Base-by-base conservation (phyloP, 2,888 invertebrate species). In the Embidobia sp. region DNA sequence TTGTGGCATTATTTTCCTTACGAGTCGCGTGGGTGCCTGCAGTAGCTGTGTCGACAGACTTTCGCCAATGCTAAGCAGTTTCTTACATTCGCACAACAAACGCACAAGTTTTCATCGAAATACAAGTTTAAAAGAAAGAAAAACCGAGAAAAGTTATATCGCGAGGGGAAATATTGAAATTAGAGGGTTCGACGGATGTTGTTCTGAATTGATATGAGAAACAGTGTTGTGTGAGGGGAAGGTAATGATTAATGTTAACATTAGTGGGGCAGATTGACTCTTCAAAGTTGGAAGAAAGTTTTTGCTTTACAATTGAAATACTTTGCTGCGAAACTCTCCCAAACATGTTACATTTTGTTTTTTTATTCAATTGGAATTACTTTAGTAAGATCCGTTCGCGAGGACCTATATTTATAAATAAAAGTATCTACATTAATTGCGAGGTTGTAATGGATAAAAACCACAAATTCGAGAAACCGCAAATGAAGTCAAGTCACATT, bases 51-150 rank as follows among this genome's bases (percentile, higher is more conserved):
- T 64, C 64, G 73, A 66, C 40, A 31, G 64, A 64, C 55, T 72
- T 73, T 64, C 33, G 27, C 72, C 72, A 73, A 64, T 57, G 61
- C 61, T 61, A 70, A 70, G 53, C 70, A 53, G 61, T 70, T 67
- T 67, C 53, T 67, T 67, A 48, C 46, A 67, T 57, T 70, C 37
- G 27, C 61, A 70, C n/a, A 70, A 70, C 70, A 59, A 70, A 53
- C 29, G 61, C 53, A 10, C 35, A 70, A 70, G 61, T 69, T 70
- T 61, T 61, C 69, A 44, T 69, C 40, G 40, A 27, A 42, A 49
- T 69, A 33, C 59, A 22, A 59, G 42, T 69, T 48, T 69, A 42
- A 35, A 15, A 48, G 46, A 44, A 57, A 67, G 49, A 48, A 63
- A 64, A 49, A 49, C 8, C 42, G 51, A 8, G 22, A 31, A 26